Conservation (phyloP, 2,888 invertebrate species). For the Pachydiplax longipennis region DNA sequence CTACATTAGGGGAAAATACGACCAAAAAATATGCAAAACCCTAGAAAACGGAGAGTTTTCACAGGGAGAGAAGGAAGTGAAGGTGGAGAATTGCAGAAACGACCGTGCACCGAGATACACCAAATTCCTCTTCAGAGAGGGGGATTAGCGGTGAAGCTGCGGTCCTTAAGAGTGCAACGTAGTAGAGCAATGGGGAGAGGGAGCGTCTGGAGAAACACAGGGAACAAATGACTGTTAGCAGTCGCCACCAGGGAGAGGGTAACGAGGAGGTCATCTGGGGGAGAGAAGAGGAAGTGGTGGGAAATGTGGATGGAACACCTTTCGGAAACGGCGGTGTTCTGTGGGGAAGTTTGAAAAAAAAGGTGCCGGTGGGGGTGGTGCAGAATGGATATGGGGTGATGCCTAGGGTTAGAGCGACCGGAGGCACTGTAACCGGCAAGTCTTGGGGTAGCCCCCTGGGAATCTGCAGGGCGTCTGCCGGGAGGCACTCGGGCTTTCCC, state of each 20-base stretch:
- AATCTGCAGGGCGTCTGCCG: background rate
- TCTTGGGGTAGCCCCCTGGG: background rate
- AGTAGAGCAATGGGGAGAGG: background rate
- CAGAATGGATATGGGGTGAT: background rate
- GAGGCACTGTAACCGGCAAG: background rate
- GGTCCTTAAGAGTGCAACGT: background rate
- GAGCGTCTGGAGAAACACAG: background rate
- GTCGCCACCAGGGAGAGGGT: background rate
- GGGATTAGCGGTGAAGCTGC: background rate
- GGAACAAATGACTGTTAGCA: background rate
- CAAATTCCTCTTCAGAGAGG: background rate
- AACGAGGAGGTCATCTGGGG: background rate
- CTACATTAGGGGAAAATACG: background rate
- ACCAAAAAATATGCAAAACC: background rate
- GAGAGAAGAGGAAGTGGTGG: background rate
- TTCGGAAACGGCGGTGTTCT: background rate
- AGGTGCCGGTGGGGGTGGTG: background rate
- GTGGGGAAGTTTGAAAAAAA: background rate
- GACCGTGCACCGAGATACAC: background rate
- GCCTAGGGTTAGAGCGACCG: background rate
- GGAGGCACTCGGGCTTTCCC: background rate
- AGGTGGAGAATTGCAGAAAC: background rate
- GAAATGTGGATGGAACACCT: background rate
- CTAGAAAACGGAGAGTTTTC: background rate
- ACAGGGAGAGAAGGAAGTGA: background rate